A percentile compares a stretch with the other conserved stretches of the same genome.
Conservation (phyloP, 2,888 invertebrate species). For the Euplexia lucipara region DNA sequence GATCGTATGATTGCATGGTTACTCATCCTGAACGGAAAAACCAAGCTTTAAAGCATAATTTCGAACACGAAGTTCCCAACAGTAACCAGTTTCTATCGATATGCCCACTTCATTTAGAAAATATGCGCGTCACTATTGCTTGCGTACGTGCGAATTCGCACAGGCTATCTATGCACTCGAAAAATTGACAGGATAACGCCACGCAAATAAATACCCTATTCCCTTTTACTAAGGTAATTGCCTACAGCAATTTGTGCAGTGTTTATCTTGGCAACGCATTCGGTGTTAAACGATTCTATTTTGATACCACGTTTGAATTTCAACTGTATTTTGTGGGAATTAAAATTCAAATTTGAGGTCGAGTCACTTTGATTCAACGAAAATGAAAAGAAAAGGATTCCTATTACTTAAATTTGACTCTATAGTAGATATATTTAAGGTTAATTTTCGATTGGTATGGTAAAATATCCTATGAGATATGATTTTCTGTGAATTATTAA, state of each 20-base stretch:
- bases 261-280: constrained; percentile 45
- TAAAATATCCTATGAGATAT: constrained; percentile 25
- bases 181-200: constrained; percentile 27
- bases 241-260: constrained; percentile 23
- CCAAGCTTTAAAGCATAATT: constrained; percentile 1
- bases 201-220: constrained; percentile 29
- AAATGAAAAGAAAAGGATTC: constrained; percentile 32
- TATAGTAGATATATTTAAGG: not conserved
- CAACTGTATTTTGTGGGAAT: constrained; percentile 20
- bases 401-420: not conserved
- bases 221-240: constrained; percentile 13
- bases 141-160: constrained; percentile 79
- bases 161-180: constrained; percentile 53
- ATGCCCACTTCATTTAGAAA: constrained; percentile 14
- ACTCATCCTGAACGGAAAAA: constrained; percentile 31
- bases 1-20: constrained; percentile 2
- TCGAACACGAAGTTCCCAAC: constrained; percentile 7
- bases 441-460: constrained; percentile 1
- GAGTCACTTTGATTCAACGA: constrained; percentile 22
- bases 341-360: not conserved
- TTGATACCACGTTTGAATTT: constrained; percentile 20
- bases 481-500: constrained; percentile 57
- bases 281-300: constrained; percentile 52
- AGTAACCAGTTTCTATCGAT: constrained; percentile 48
- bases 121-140: constrained; percentile 65